Conservation (phyloP, 2,113 vertebrate genomes). For the Eurystomus gularis region DNA sequence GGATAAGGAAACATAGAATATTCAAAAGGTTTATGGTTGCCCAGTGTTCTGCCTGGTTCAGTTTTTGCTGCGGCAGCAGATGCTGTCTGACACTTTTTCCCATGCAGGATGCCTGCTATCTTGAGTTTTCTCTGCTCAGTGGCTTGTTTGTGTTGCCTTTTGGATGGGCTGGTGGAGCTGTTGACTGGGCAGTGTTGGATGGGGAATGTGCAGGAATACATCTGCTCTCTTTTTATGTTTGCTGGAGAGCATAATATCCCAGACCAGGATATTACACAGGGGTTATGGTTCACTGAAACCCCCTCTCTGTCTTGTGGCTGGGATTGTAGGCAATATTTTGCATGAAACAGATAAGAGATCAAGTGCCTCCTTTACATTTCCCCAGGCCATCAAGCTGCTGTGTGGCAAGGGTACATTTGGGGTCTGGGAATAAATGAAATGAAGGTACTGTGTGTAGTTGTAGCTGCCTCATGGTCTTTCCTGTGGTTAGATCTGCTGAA, state of each 20-base stretch:
- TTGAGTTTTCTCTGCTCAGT: not conserved
- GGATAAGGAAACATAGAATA: not conserved
- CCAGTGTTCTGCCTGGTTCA: not conserved
- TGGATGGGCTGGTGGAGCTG: not conserved
- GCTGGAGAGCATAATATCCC: not conserved
- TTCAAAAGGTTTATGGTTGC: not conserved
- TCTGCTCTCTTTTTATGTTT: not conserved
- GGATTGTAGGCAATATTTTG: not conserved
- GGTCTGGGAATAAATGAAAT: not conserved
- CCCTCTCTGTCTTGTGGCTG: not conserved
- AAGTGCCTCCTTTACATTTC: not conserved
- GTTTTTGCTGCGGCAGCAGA: slow-evolving; percentile 16
- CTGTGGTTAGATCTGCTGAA: not conserved
- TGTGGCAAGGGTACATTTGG: not conserved
- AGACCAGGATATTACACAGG: not conserved
- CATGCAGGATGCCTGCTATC: not conserved
- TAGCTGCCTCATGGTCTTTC: not conserved
- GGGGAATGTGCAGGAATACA: not conserved
- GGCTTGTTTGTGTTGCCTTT: not conserved
- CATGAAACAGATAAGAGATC: not conserved
- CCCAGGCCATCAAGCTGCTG: not conserved
- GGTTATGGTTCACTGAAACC: not conserved
- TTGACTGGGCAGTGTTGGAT: fast-evolving
- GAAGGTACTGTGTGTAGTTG: not conserved
- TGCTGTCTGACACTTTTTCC: not conserved